Evolutionary conservation across 2,888 invertebrate species (phyloP), one percentile per base, ranked within the genome.

Genomic region (Calameuta idolon): DNA sequence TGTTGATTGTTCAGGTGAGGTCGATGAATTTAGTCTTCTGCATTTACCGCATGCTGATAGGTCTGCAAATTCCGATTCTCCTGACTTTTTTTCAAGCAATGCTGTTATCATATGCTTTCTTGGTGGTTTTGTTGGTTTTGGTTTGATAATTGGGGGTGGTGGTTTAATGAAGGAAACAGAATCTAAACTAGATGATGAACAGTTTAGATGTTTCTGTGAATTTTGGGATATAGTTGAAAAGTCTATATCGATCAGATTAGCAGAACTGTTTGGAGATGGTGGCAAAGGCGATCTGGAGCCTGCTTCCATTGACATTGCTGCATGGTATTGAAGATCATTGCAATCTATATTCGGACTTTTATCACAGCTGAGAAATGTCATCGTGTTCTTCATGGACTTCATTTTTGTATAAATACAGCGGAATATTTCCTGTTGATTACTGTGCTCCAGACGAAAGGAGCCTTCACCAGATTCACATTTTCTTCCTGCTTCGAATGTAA

Each of bases 391-490:
- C 97, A 97, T 97, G 0, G 95, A 96, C 89, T 96, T 96, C 96
- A 97, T 97, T 92, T 96, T 96, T 9, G 95, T 93, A 12, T 96
- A 95, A 85, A 97, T 93, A 88, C 96, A 97, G 82, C 96, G 95
- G 83, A 94, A 97, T 83, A 97, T 96, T 90, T 97, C 97, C 84
- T 96, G 95, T 82, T 96, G 96, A 89, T 96, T 96, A 71, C 95
- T 94, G 89, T 97, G 96, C 88, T 96, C 96, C 80, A 97, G 91
- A 79, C 95, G 95, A 86, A 97, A 97, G 5, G 95, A 94, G 1
- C 97, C 97, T 92, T 97, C 97, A 0, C 97, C 97, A 1, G 96
- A 96, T 83, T 95, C 95, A 92, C 97, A 97, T 91, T 97, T 97
- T 79, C 97, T 93, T 0, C 97, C 97, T 33, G 97, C 97, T 93